A percentile compares a stretch with the other conserved stretches of the same genome.
phyloP scores from a whole-genome alignment of 1,140 invertebrate species.

The Lepidurus couesii region DNA sequence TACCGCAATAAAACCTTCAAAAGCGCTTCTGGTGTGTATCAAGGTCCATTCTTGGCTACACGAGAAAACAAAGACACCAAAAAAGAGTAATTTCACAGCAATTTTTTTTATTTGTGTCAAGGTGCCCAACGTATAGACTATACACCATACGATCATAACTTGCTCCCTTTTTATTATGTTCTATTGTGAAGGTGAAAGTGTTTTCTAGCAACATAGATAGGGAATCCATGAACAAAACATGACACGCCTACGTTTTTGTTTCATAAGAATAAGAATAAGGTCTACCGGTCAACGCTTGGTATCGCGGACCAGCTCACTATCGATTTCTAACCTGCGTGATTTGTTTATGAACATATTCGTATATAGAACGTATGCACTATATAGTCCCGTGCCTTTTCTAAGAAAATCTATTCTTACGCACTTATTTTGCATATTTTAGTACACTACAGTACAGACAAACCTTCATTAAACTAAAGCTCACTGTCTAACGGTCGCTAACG shows the following conservation, averaged over 20 bases:
- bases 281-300: too few relatives aligned
- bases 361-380: too few relatives aligned
- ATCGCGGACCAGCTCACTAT: too few relatives aligned
- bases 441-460: too few relatives aligned
- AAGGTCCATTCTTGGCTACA: background rate
- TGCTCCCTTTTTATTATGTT: too few relatives aligned
- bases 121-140: background rate
- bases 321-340: too few relatives aligned
- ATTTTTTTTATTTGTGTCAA: constrained; percentile 7
- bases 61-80: background rate
- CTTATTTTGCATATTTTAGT: too few relatives aligned
- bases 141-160: background rate
- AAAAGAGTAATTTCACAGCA: background rate
- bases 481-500: too few relatives aligned
- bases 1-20: background rate
- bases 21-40: background rate
- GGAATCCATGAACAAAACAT: background rate
- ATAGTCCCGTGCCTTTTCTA: too few relatives aligned
- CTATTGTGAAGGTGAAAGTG: constrained; percentile 2
- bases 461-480: too few relatives aligned
- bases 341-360: too few relatives aligned
- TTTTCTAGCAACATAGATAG: background rate
- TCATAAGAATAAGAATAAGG: background rate
- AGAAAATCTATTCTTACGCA: too few relatives aligned
- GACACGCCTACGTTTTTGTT: background rate